Evolutionary conservation across 2,888 invertebrate species (phyloP).

Genomic region (Vesta saturnalis): DNA sequence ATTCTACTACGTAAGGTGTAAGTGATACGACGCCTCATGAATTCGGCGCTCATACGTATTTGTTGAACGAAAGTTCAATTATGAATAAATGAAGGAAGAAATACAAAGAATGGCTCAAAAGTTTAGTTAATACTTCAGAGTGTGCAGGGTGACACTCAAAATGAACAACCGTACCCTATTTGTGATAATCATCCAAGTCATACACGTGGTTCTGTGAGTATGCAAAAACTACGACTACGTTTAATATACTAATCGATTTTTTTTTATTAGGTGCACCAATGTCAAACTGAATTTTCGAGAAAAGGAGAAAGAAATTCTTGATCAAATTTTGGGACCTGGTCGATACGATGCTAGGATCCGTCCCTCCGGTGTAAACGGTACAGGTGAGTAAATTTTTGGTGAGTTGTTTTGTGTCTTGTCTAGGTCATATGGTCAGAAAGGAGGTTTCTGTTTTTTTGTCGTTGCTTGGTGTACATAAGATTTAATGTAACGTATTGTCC

Average conservation of each 20-base stretch:
- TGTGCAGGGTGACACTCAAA: constrained; percentile 29
- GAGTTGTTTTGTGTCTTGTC: constrained; percentile 38
- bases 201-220: constrained; percentile 66
- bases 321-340: constrained; percentile 90
- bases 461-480: constrained; percentile 57
- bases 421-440: constrained; percentile 33
- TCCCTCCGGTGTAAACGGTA: constrained; percentile 93
- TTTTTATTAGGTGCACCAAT: constrained; percentile 73
- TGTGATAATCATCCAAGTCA: constrained; percentile 60
- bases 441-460: constrained; percentile 48
- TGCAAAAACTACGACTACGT: constrained; percentile 18
- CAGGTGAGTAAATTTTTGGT: constrained; percentile 73
- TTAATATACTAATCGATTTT: constrained; percentile 10
- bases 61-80: neutral
- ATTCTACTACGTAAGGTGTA: constrained; percentile 13
- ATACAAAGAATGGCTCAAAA: constrained; percentile 19
- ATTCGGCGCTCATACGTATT: neutral
- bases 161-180: constrained; percentile 55
- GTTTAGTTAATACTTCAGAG: constrained; percentile 4
- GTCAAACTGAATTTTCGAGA: constrained; percentile 90
- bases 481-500: constrained; percentile 59
- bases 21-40: constrained; percentile 27
- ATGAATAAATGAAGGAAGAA: constrained; percentile 14
- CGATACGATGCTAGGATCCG: constrained; percentile 93
- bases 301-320: constrained; percentile 93